These are phyloP conservation scores for Mesitornis unicolor DNA, from an alignment of 2,113 vertebrate species.

Conservation along the genomic window DNA sequence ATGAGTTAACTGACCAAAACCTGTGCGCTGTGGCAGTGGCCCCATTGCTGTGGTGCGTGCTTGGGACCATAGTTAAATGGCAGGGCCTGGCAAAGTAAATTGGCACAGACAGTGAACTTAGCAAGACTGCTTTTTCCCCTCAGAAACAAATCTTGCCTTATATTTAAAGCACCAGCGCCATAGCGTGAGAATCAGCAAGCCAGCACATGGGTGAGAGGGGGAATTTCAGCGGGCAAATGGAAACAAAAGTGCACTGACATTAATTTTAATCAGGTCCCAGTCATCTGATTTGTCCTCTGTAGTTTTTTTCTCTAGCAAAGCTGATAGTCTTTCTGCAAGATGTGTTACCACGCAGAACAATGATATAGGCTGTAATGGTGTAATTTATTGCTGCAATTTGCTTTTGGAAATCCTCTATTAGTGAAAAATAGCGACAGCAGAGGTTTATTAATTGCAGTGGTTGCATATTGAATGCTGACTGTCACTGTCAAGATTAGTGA, in stretches of 20 bases:
- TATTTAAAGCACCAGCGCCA: background rate
- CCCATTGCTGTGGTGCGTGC: background rate
- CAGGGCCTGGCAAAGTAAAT: background rate
- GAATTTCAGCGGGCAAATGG: background rate
- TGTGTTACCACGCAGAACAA: constrained; percentile 43
- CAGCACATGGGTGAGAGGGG: background rate
- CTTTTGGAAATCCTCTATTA: constrained; percentile 64
- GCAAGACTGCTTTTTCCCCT: background rate
- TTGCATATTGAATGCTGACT: constrained; percentile 19
- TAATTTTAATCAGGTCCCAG: constrained; percentile 48
- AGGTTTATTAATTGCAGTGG: constrained; percentile 21
- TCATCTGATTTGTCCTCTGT: background rate
- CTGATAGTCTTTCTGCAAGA: constrained; percentile 57
- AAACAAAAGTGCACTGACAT: background rate
- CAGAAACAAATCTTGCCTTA: background rate
- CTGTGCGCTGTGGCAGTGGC: accelerated
- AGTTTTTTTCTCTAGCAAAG: background rate
- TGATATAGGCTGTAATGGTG: constrained; percentile 19
- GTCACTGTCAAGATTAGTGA: background rate
- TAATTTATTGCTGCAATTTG: constrained; percentile 61
- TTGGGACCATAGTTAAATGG: background rate
- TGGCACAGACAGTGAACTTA: too few relatives aligned
- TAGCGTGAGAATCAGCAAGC: background rate
- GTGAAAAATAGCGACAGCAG: background rate
- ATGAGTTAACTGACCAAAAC: background rate